Evolutionary conservation across 2,888 invertebrate genomes (phyloP), one percentile per base, ranked within the genome.

Genomic region (Eupithecia dodoneata): DNA sequence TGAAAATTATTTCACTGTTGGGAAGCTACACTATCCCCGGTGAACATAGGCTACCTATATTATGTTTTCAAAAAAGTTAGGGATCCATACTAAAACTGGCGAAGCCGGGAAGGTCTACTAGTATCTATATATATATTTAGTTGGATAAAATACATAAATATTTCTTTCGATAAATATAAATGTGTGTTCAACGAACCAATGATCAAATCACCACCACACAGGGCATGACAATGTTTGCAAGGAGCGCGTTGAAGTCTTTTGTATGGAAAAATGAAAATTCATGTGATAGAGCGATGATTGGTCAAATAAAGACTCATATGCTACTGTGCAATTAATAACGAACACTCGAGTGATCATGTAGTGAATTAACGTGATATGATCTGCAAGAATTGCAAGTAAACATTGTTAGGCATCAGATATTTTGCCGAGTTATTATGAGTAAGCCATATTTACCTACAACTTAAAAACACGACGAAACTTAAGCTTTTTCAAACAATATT

Each of bases 301-400:
- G n/a, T 44, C 5, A 70, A 69, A 45, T 69, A 30, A 65, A 66
- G 13, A 42, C 18, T 59, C 59, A 9, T 5, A 59, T 5, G 76
- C 70, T 52, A 18, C 70, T 55, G 52, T 52, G 49, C 52, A 73
- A 41, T 49, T 59, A 18, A 41, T 67, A 47, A 69, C 44, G 71
- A 49, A 41, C 55, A 71, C 45, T 45, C 42, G 49, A 76, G 72
- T 69, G 67, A 70, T 74, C 67, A 67, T 42, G 72, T 72, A 74
- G 71, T 76, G 65, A 76, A 72, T 78, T 78, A 76, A 49, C 59
- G 41, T 55, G 79, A 76, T 79, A 79, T 15, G 18, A 79, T 74
- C 76, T 71, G 63, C 67, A 72, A 47, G 63, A 77, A 67, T 65
- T 72, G 55, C 63, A 74, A 63, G 73, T 72, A 74, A 74, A 78